Base-by-base conservation (phyloP, 2,113 vertebrate genomes). In the Hiodon alosoides region DNA sequence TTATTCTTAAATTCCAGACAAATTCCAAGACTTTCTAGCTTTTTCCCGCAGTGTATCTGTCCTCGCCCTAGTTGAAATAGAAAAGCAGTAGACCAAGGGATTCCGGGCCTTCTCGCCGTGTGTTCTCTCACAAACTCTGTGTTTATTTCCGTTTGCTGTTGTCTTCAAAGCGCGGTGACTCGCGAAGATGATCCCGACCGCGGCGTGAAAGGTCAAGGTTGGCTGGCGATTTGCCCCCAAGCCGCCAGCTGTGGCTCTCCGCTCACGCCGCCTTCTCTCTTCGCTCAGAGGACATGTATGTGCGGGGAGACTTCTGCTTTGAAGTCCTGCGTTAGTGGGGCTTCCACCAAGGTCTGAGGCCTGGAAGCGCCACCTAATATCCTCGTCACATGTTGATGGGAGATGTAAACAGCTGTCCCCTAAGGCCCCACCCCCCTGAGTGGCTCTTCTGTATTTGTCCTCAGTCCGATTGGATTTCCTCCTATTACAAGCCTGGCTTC, bases 151-250 rank as follows among this genome's bases (percentile, higher is more conserved):
- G 81, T 89, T 88, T 85, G 79, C 83, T 86, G 83, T 83, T n/a
- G 50, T 85, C 80, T 83, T 70, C 65, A 71, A 77, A 76, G 62
- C 65, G 72, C 14, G 3, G 58, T 85, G 87, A 86, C 85, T 90
- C 83, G 84, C 79, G 78, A 80, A 76, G 81, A 82, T 84, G 81
- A 86, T 87, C 85, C 86, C 86, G 89, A 88, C 89, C 87, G 82
- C 78, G 80, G 46, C 46, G 72, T 69, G 75, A 85, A 90, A 90
- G 90, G 88, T 89, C 89, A 88, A 88, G 89, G 90, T 89, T 85
- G 83, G 78, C 66, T 59, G 7, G 77, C 80, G 88, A 88, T 87
- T 87, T 85, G 85, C 84, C 85, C 90, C 82, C 82, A 83, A 87
- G 88, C 87, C 85, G 87, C 89, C 86, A 85, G 84, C 78, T 79